phyloP scores from a whole-genome alignment of 2,113 vertebrate species.

The Nothocercus julius region DNA sequence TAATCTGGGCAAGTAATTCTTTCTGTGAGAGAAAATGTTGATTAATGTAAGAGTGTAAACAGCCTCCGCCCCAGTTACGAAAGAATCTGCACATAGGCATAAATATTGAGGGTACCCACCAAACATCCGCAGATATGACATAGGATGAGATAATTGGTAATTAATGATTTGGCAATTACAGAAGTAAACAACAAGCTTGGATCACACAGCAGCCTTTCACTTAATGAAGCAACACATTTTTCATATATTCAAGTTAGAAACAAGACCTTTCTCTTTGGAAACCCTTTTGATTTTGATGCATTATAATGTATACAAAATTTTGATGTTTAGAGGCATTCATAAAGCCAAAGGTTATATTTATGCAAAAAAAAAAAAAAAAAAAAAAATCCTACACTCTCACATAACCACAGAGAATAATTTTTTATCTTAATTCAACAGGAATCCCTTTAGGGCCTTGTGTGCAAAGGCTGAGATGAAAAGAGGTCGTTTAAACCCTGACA shows the following conservation, averaged over 20 bases:
- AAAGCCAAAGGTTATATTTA: slow-evolving; percentile 9
- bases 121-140: neutral
- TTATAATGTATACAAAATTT: neutral
- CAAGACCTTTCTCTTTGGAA: neutral
- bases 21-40: neutral
- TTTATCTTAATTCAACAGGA: neutral
- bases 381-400: neutral
- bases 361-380: neutral
- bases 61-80: neutral
- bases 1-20: neutral
- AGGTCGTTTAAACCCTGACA: neutral
- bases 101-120: neutral
- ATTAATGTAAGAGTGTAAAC: neutral
- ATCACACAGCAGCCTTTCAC: neutral
- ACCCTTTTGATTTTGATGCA: neutral
- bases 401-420: neutral
- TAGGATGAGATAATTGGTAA: neutral
- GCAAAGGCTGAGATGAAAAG: neutral
- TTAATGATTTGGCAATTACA: neutral
- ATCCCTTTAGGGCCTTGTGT: neutral
- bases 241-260: neutral
- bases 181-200: slow-evolving; percentile 1
- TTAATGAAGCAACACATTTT: neutral
- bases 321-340: neutral
- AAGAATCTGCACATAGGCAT: neutral